Evolutionary conservation across 2,888 invertebrate genomes (phyloP).

Genomic region (Mythimna loreyi): DNA sequence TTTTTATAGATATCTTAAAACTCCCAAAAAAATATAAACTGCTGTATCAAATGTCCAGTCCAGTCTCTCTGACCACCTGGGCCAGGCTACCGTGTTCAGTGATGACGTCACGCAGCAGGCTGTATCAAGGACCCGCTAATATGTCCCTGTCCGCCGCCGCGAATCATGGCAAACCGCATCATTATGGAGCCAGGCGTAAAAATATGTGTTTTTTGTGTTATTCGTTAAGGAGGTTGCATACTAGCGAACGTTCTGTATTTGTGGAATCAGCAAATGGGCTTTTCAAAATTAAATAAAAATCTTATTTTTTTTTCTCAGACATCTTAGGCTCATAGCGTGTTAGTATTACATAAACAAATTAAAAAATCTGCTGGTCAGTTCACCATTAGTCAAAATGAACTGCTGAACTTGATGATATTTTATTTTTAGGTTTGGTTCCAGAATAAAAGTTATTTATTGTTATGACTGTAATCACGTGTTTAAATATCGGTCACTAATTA

Average conservation of each 20-base stretch:
- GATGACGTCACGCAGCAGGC: slow-evolving; percentile 55
- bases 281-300: too few relatives aligned
- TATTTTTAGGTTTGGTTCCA: too few relatives aligned
- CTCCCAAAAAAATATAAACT: not conserved
- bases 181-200: slow-evolving; percentile 65
- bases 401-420: too few relatives aligned
- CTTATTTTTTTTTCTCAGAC: too few relatives aligned
- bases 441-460: too few relatives aligned
- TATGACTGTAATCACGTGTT: too few relatives aligned
- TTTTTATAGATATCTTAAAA: too few relatives aligned
- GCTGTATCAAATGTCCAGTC: not conserved
- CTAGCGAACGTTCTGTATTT: not conserved
- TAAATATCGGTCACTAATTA: too few relatives aligned
- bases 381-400: too few relatives aligned
- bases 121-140: slow-evolving; percentile 64
- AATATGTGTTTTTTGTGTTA: slow-evolving; percentile 56
- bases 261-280: not conserved
- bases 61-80: slow-evolving; percentile 12
- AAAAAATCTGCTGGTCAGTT: too few relatives aligned
- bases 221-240: slow-evolving; percentile 36
- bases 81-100: slow-evolving; percentile 53
- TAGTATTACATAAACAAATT: too few relatives aligned
- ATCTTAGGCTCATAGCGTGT: too few relatives aligned
- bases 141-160: slow-evolving; percentile 72
- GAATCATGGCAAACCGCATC: slow-evolving; percentile 67